Percentiles rank a stretch among this genome's conserved stretches.
phyloP scores from a whole-genome alignment of 2,888 invertebrate species.

The Escarpia spicata region DNA sequence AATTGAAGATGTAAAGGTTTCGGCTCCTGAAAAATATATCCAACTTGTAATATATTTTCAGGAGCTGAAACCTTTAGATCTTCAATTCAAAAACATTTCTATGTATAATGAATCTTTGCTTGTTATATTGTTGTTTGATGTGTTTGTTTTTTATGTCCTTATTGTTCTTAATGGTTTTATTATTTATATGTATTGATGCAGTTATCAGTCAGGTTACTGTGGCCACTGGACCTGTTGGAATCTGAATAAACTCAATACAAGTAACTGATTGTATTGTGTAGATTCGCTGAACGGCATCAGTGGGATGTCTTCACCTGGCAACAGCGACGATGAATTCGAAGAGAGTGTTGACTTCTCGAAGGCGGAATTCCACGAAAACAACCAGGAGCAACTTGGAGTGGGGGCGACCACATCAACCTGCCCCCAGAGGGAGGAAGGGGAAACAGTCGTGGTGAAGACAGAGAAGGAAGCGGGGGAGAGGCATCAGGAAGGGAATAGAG shows the following conservation, averaged over 20 bases:
- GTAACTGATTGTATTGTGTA: not conserved
- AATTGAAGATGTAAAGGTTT: too few relatives aligned
- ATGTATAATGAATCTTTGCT: too few relatives aligned
- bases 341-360: not conserved
- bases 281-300: slow-evolving; percentile 11
- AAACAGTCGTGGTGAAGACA: not conserved
- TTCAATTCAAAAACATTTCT: too few relatives aligned
- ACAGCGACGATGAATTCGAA: not conserved
- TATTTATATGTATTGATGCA: too few relatives aligned
- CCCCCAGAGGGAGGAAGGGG: not conserved
- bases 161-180: too few relatives aligned
- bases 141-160: too few relatives aligned
- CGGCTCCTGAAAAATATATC: too few relatives aligned
- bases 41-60: too few relatives aligned
- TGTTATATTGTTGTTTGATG: too few relatives aligned
- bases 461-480: not conserved
- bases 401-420: not conserved
- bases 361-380: not conserved
- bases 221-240: not conserved
- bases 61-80: too few relatives aligned
- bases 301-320: not conserved
- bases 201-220: too few relatives aligned
- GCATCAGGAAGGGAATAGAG: not conserved
- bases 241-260: not conserved
- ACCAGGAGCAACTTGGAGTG: not conserved